Base-by-base conservation (phyloP, 2,113 vertebrate species). In the Anser cygnoides region DNA sequence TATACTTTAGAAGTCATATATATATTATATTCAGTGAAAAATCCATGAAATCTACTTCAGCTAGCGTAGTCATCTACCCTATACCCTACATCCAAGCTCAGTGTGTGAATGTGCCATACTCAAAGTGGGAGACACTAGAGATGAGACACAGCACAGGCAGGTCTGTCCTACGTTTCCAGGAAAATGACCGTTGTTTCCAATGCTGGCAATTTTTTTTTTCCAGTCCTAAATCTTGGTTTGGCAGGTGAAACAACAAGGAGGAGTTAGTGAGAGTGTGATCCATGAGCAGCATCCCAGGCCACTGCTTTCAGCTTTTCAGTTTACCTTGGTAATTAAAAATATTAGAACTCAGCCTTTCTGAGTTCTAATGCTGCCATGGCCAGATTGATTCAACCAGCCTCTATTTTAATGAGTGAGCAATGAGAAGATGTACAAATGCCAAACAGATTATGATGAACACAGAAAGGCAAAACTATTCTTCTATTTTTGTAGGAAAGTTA, bases 161-260 rank as follows among this genome's bases (percentile, higher is more conserved):
- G 13, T 54, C 70, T 46, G 17, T 35, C 25, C 3, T 0, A 8
- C 1, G 3, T 6, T 9, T 71, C 23, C 37, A 26, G 41, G 11
- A 86, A 52, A 66, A 55, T 0, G 1, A 4, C 86, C 3, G 4
- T 4, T 4, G 1, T 19, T 83, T 49, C 50, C 52, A 46, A 16
- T 21, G 14, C 25, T 35, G 7, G 55, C 21, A 68, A 54, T 52
- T 62, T 33, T 23, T 59, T 46, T 35, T 26, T 17, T 17, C 46
- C 49, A 44, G 41, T 54, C 37, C 17, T 21, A 75, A 43, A 41
- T 58, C 39, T n/a, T 26, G 22, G 55, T 23, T 26, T n/a, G 54
- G 22, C 33, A 63, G 31, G 41, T 46, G 73, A 44, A 75, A 44
- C 11, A 8, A 25, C 22, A 46, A 75, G 15, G 37, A 58, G 16